Conservation (phyloP, 2,113 vertebrate species). For the Vulpes lagopus region DNA sequence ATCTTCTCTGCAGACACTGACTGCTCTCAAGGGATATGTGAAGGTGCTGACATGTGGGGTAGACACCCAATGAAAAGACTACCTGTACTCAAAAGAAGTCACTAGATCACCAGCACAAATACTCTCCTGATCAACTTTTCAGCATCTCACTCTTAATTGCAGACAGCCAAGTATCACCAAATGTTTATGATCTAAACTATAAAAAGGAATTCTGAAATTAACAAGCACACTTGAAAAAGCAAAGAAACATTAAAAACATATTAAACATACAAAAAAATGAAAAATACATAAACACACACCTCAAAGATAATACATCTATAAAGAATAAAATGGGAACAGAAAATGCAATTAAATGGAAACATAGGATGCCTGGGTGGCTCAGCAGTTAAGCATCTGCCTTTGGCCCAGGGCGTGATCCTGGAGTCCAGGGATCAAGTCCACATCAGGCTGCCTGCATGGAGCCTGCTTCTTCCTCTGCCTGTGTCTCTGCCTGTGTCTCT, state of each 20-base stretch:
- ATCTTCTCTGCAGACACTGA: background rate
- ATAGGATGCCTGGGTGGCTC: too few species aligned
- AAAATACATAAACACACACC: background rate
- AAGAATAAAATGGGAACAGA: slow-evolving; percentile 1
- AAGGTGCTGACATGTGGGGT: background rate
- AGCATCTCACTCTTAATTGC: slow-evolving; percentile 10
- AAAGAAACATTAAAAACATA: slow-evolving; percentile 44
- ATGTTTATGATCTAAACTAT: slow-evolving; percentile 21
- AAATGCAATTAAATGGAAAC: background rate
- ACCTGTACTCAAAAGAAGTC: background rate
- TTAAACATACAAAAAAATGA: background rate
- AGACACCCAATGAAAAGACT: background rate
- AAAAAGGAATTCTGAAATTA: slow-evolving; percentile 37
- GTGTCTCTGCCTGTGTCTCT: too few species aligned
- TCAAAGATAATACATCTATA: slow-evolving; percentile 7
- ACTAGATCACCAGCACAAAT: background rate
- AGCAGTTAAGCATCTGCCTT: too few species aligned
- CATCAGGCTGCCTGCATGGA: too few species aligned
- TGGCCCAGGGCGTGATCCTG: too few species aligned
- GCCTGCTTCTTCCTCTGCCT: too few species aligned
- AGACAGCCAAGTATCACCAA: background rate
- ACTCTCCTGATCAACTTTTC: background rate
- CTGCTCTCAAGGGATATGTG: background rate
- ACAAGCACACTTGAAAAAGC: background rate
- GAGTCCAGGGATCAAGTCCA: too few species aligned